Conservation (phyloP, 1,140 invertebrate species). For the Anthonomus grandis region DNA sequence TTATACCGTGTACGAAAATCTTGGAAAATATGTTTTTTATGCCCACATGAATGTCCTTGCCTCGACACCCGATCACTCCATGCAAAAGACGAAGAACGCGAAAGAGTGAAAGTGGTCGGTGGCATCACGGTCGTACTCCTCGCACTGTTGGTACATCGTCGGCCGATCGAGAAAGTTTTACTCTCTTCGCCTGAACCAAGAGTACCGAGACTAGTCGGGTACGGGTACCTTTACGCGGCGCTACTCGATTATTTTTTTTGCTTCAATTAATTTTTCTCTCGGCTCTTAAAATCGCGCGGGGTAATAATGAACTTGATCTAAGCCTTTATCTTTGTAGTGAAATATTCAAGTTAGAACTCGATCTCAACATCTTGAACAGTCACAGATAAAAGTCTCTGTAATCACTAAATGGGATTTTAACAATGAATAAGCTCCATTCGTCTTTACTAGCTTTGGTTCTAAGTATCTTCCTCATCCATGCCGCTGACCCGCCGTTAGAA, state of each 20-base stretch:
- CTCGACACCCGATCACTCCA: constrained; percentile 16
- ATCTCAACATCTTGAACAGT: background rate
- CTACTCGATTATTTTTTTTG: constrained; percentile 9
- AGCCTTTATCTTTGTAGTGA: too few relatives aligned
- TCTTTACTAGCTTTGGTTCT: constrained; percentile 43
- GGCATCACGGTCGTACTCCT: constrained; percentile 18
- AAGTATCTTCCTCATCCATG: constrained; percentile 47
- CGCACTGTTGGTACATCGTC: constrained; percentile 6
- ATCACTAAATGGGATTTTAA: constrained; percentile 45
- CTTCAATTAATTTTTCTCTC: too few relatives aligned
- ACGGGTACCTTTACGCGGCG: constrained; percentile 10
- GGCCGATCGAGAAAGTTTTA: constrained; percentile 14
- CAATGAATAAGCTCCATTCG: constrained; percentile 47
- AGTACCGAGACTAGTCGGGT: constrained; percentile 13
- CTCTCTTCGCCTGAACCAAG: constrained; percentile 15
- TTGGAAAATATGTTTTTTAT: too few relatives aligned
- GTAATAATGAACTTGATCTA: too few relatives aligned
- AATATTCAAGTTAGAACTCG: too few relatives aligned
- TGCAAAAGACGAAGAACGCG: constrained; percentile 16
- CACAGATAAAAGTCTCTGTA: background rate
- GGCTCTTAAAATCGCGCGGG: too few relatives aligned
- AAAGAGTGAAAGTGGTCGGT: constrained; percentile 28
- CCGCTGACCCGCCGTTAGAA: constrained; percentile 41
- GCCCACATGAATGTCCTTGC: too few relatives aligned
- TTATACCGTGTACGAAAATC: too few relatives aligned